phyloP scores from a whole-genome alignment of 2,113 vertebrate genomes.

The Procavia capensis region DNA sequence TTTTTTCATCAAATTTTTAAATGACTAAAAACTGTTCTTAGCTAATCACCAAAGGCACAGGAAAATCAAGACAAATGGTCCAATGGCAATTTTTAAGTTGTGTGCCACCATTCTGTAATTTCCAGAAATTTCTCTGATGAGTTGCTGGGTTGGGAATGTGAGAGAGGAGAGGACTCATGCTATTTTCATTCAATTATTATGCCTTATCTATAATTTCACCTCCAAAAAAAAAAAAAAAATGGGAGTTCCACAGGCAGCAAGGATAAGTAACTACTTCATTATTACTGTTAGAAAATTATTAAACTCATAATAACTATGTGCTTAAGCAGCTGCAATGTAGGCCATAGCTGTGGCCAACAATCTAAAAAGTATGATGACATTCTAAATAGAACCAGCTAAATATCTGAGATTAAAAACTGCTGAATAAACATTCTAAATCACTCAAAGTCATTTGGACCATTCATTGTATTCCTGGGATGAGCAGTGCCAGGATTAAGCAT shows the following conservation, averaged over 20 bases:
- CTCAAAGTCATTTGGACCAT: slow-evolving; percentile 33
- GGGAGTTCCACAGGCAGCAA: neutral
- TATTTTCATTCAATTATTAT: neutral
- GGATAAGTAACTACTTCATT: neutral
- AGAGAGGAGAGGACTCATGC: neutral
- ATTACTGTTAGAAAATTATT: neutral
- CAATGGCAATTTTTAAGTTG: neutral
- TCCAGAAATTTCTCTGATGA: slow-evolving; percentile 10
- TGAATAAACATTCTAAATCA: slow-evolving; percentile 43
- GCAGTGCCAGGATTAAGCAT: neutral
- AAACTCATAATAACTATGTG: neutral
- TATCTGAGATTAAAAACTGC: neutral
- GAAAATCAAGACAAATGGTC: neutral
- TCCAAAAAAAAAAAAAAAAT: neutral
- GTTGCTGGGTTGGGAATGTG: neutral
- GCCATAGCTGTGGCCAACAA: neutral
- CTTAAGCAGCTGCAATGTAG: neutral
- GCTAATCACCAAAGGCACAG: neutral
- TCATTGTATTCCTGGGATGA: neutral
- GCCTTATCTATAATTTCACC: neutral
- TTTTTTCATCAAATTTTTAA: neutral
- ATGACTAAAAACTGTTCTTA: neutral
- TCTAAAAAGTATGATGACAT: neutral
- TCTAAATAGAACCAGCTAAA: slow-evolving; percentile 6
- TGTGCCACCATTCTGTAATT: neutral